Percentiles rank a stretch among this genome's conserved stretches.
Evolutionary conservation across 2,797 vertebrate genomes (phyloP).

Genomic region (Passerculus sandwichensis): DNA sequence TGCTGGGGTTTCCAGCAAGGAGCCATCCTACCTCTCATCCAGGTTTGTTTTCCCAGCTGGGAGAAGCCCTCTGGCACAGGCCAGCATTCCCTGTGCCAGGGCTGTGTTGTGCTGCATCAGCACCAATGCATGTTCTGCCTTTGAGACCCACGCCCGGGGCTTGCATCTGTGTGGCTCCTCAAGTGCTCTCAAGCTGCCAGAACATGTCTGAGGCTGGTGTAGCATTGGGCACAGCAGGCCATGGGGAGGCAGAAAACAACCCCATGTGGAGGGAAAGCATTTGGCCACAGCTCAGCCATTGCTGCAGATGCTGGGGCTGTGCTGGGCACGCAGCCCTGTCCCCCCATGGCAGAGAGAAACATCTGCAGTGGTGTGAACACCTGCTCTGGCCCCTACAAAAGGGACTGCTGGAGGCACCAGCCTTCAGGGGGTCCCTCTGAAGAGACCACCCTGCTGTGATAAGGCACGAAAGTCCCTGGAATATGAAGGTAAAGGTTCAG

Average conservation of each 20-base stretch:
- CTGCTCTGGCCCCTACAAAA: background rate
- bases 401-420: background rate
- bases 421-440: background rate
- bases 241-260: background rate
- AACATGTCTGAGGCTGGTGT: background rate
- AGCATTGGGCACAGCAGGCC: background rate
- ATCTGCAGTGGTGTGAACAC: background rate
- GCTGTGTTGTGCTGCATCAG: background rate
- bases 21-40: background rate
- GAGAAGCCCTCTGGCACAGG: fast-evolving
- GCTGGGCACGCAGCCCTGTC: background rate
- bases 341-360: background rate
- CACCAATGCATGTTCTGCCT: fast-evolving
- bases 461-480: background rate
- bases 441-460: background rate
- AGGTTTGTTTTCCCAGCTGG: background rate
- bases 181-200: background rate
- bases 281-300: fast-evolving
- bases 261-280: background rate
- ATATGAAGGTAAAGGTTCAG: conserved; percentile 33
- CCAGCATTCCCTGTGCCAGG: fast-evolving
- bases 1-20: background rate
- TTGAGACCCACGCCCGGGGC: background rate
- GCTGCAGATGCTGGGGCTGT: fast-evolving
- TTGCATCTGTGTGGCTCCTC: fast-evolving